Base-by-base conservation (phyloP, 2,888 invertebrate species). In the Morpho achilles region DNA sequence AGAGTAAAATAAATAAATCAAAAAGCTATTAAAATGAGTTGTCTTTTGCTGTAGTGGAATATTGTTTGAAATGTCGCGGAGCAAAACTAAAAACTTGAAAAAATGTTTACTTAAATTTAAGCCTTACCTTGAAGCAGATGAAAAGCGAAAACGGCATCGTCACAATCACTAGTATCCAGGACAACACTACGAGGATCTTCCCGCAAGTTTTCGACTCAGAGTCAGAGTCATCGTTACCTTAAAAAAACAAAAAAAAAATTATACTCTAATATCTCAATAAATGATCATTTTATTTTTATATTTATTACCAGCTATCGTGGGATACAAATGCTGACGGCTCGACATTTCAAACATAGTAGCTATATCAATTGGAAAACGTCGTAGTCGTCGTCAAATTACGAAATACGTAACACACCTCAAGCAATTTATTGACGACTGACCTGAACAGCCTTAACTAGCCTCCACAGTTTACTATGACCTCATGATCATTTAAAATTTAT, bases 121-220 rank as follows among this genome's bases (percentile, higher is more conserved):
- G 7, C 72, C 92, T 92, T 91, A 97, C 98, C 95, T 98, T 98
- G 79, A 98, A 97, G 81, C 97, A 98, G 59, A 98, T 92, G 80
- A 97, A 95, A 6, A 98, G 92, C 0, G 98, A 98, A 74, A 98
- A 96, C 0, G 98, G 98, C 93, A 98, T 95, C 1, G 98, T 98
- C 44, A 96, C 68, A 22, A 95, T 80, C 43, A 98, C 96, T 43
- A 98, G 77, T 4, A 95, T 77, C 94, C 97, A 97, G 7, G 98
- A 96, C 42, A 98, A 82, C 22, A 92, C 91, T 48, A 96, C 95
- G 50, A 98, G 91, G 62, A 98, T 93, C 82, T 94, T 95, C 5
- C 97, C 98, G 76, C 97, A 97, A 55, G 94, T 92, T 68, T 95
- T 96, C 0, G 92, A 90, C 53, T 95, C 94, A 6, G 91, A 89